Base-by-base conservation (phyloP, 2,888 invertebrate genomes). In the Drosophila anceps region DNA sequence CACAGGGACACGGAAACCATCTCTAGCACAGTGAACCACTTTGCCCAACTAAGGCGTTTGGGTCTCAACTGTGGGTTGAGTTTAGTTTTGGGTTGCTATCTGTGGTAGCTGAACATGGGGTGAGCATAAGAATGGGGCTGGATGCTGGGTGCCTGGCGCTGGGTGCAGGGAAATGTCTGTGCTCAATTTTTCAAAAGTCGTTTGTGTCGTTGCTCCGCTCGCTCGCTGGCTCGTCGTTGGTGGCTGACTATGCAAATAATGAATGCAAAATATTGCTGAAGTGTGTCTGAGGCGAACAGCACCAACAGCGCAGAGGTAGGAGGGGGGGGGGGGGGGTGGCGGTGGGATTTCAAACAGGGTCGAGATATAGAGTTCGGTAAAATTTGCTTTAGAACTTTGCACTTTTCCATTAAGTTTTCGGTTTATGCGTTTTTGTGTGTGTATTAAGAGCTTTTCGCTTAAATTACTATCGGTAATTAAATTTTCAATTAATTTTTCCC, bases 161-260 rank as follows among this genome's bases (percentile, higher is more conserved):
- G 53, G 13, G n/a, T 27, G 37, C 24, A 27, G 31, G 31, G 31
- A 24, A 64, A 60, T 51, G 84, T 71, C 66, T 84, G 82, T 73
- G 71, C 83, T 84, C 82, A 79, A 84, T 84, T 84, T 84, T 84
- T 87, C 87, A 87, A 87, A 82, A 84, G 81, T 87, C 82, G 87
- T 84, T 87, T 87, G 75, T 86, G 84, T 76, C 82, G 80, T 68
- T 80, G 33, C 29, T 43, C 64, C 54, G 64, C 59, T 71, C 41
- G 61, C 54, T 64, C 55, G 62, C 53, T 57, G 67, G 58, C 55
- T 63, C 65, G 68, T 58, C 62, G 65, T 60, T 72, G 70, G 64
- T 69, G 69, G 68, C 73, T 79, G 76, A 73, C 76, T 82, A 73
- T 81, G 84, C 82, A 87, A 87, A 82, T 84, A 87, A 84, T 87